These are phyloP conservation scores for Lepidocyrtoides sp. DNA, from an alignment of 2,888 invertebrate species.

Conservation along the genomic window DNA sequence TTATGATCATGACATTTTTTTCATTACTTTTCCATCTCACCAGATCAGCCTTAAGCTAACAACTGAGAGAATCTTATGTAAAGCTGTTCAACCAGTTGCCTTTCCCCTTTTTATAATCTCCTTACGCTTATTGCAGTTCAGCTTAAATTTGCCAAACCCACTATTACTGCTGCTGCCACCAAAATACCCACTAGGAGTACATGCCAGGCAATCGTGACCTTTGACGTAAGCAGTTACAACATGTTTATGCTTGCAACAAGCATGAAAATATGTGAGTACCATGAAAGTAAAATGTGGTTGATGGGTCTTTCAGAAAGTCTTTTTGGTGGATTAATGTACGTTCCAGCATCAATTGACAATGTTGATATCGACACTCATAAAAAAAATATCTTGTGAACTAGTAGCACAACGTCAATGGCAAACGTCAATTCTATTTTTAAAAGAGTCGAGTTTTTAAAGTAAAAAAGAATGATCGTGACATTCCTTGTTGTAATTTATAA, in stretches of 20 bases:
- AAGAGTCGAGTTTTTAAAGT: neutral
- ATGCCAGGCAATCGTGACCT: slow-evolving; percentile 48
- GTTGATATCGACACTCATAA: neutral
- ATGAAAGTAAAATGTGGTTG: neutral
- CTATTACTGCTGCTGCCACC: neutral
- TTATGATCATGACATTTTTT: neutral
- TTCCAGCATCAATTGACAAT: neutral
- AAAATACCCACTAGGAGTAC: neutral
- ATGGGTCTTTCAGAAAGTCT: neutral
- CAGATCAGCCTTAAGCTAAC: neutral
- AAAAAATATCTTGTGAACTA: neutral
- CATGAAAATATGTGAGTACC: neutral
- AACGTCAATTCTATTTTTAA: neutral
- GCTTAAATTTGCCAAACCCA: neutral
- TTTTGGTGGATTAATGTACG: neutral
- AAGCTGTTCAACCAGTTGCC: slow-evolving; percentile 30
- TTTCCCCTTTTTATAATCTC: neutral
- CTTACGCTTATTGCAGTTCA: neutral
- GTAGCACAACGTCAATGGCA: neutral
- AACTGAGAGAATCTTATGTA: neutral
- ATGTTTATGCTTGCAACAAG: neutral
- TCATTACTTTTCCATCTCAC: neutral
- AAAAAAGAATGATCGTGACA: slow-evolving; percentile 21
- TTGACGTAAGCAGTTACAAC: slow-evolving; percentile 57
- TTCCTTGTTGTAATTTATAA: neutral